Base-by-base conservation (phyloP, 2,797 vertebrate species). In the Neosilurus hyrtlii region DNA sequence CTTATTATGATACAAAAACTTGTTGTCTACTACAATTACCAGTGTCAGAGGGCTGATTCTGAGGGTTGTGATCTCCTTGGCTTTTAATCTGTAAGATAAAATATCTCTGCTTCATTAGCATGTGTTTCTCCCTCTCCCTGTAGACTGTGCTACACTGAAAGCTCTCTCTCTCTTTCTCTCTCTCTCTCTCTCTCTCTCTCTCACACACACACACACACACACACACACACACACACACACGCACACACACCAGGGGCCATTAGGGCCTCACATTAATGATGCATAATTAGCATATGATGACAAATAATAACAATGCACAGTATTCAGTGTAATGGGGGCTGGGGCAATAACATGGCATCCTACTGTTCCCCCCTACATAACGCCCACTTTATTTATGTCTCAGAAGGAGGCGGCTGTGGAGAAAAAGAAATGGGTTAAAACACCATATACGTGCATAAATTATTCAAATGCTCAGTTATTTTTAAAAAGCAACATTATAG, bases 271-370 rank as follows among this genome's bases (percentile, higher is more conserved):
- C 95, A 96, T 96, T 97, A 96, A 96, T 96, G 96, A 97, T 96
- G 96, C 94, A 96, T 96, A 97, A 98, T 98, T 98, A 98, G 96
- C 95, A 95, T 94, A 96, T 94, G 94, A 97, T 96, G 96, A 97
- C 95, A 95, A 96, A 97, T 96, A 96, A 95, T 95, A 96, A 96
- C 94, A 95, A 94, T 94, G 92, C 92, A 91, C 95, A 94, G 94
- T 93, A 95, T 95, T 94, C 92, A 88, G 95, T 96, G 94, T 96
- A 96, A 94, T 94, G 91, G 94, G 95, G 95, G 92, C 93, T 96
- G 92, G 93, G 94, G 95, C 96, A 96, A 97, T 97, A 97, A 98
- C 96, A 95, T 91, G 94, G 94, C 90, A 88, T 93, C 94, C 95
- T 91, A 95, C 95, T 95, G 94, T 95, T 95, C 91, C 89, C 87